Base-by-base conservation (phyloP, 2,888 invertebrate genomes). In the Bellardia pandia region DNA sequence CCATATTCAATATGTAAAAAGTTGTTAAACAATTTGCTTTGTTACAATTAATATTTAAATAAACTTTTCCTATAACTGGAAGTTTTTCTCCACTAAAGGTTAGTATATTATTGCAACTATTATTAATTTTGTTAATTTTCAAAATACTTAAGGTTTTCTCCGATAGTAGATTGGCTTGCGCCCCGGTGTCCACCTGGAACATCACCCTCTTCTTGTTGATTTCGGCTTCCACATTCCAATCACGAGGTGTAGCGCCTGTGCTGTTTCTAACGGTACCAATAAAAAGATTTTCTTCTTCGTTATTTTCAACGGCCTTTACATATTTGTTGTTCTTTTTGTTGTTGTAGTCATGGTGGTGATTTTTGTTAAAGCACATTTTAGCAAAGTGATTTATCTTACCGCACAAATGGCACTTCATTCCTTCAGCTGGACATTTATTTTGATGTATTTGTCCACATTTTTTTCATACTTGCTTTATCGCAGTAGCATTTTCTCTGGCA, bases 1-100 rank as follows among this genome's bases (percentile, higher is more conserved):
- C 13, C 69, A 71, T 71, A 42, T 75, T 33, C 40, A 51, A 13
- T 16, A 64, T 51, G 13, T 40, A 30, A 58, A 56, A 40, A 3
- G 37, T 51, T 51, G 51, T 51, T n/a, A 51, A 51, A 51, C n/a
- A 51, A 6, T 51, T 51, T 11, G 5, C 1, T 11, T 51, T 14
- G 5, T 51, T 51, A n/a, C 11, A 51, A 51, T 13, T 6, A n/a
- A 51, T n/a, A 51, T 74, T 48, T n/a, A 45, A 33, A 30, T 74
- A 2, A 48, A 74, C 30, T 33, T 14, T 45, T n/a, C 74, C 74
- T 64, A 51, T 2, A 5, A 75, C 75, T 37, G 62, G 62, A 7
- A 75, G 56, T 13, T 75, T 81, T 75, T 81, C 74, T 4, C 72
- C 81, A 74, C 74, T 81, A 68, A 81, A 72, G 7, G 81, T 64